Conservation (phyloP, 2,888 invertebrate species). For the Limulus polyphemus region DNA sequence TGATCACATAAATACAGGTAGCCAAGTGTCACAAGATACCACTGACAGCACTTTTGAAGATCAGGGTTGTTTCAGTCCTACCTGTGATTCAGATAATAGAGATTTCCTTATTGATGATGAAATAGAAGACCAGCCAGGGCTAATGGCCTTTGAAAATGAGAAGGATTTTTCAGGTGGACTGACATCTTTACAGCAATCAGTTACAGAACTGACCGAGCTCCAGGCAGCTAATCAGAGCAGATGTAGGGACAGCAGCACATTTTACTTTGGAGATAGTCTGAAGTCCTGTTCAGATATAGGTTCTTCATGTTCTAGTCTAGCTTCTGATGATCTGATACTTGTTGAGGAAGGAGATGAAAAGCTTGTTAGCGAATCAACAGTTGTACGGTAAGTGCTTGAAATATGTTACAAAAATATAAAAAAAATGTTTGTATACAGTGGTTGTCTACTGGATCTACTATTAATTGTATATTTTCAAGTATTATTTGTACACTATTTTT, state of each 20-base stretch:
- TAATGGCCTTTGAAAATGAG: slow-evolving; percentile 13
- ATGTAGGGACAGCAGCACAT: slow-evolving; percentile 7
- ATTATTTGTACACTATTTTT: too few relatives aligned
- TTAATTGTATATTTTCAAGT: too few relatives aligned
- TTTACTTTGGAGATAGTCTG: slow-evolving; percentile 14
- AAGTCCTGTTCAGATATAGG: slow-evolving; percentile 16
- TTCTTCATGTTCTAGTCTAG: slow-evolving; percentile 22
- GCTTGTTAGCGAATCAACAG: too few relatives aligned
- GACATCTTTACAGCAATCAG: slow-evolving; percentile 14
- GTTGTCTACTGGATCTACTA: too few relatives aligned
- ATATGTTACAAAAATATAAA: too few relatives aligned
- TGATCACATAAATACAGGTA: too few relatives aligned
- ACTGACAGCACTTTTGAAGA: not conserved
- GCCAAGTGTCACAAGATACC: too few relatives aligned
- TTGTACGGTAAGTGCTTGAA: too few relatives aligned
- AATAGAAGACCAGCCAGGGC: slow-evolving; percentile 25
- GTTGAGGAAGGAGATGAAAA: not conserved
- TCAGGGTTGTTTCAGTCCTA: slow-evolving; percentile 15
- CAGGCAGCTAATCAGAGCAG: slow-evolving; percentile 10
- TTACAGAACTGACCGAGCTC: slow-evolving; percentile 17
- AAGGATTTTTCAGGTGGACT: slow-evolving; percentile 12
- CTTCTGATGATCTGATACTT: slow-evolving; percentile 22
- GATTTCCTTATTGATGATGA: slow-evolving; percentile 27
- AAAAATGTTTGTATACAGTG: too few relatives aligned
- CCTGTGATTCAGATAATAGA: slow-evolving; percentile 17